Conservation (phyloP, 2,888 invertebrate genomes). For the Pheosia gnoma region DNA sequence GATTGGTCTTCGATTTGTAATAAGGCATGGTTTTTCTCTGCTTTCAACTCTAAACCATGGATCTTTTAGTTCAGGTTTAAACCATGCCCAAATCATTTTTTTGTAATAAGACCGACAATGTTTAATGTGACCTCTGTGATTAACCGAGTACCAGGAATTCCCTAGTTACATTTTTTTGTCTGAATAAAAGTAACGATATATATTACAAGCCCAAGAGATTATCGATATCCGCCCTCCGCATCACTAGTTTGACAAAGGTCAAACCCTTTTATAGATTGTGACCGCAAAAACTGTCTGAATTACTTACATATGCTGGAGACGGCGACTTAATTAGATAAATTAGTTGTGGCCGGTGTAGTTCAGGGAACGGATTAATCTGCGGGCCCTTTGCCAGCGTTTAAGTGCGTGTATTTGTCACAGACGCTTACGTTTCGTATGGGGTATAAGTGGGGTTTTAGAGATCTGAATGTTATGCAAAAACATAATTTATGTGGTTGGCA, state of each 20-base stretch:
- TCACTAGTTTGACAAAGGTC: conserved; percentile 41
- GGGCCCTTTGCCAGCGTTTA: conserved; percentile 8
- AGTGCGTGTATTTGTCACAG: conserved; percentile 25
- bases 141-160: no score
- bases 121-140: no score
- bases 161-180: no score
- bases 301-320: conserved; percentile 46
- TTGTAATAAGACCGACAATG: no score
- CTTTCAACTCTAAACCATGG: no score
- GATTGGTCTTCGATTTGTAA: no score
- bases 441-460: not conserved
- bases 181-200: no score
- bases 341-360: conserved; percentile 43
- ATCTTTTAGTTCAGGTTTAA: no score
- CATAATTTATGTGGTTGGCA: not conserved
- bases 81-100: no score
- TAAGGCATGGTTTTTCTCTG: no score
- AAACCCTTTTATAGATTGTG: conserved; percentile 45
- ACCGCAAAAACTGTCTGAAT: conserved; percentile 55
- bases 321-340: conserved; percentile 59
- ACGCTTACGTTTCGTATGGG: conserved; percentile 14
- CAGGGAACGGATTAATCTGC: conserved; percentile 32
- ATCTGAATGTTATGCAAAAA: not conserved
- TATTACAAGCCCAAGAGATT: no score
- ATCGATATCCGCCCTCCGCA: no score